Evolutionary conservation across 2,113 vertebrate genomes (phyloP).

Genomic region (Tenebrosternarchus preto): DNA sequence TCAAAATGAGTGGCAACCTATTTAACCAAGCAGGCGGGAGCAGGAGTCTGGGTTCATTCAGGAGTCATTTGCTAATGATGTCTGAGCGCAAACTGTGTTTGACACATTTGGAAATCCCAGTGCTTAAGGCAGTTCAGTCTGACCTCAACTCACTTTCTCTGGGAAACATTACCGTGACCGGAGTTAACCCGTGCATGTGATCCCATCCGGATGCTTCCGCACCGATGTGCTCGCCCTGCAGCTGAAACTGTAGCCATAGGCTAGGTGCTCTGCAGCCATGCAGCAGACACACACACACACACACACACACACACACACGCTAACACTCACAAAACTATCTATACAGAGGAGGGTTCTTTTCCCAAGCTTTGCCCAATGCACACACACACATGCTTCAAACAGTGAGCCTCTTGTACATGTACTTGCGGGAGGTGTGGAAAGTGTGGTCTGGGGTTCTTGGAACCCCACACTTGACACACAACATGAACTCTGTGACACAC

Average conservation of each 20-base stretch:
- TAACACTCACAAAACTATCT: not conserved
- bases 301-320: not conserved
- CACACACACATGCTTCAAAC: conserved; percentile 29
- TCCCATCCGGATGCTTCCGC: not conserved
- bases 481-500: conserved; percentile 11
- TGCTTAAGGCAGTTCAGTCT: not conserved
- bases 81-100: conserved; percentile 1
- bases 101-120: not conserved
- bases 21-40: no score
- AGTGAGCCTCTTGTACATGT: no score
- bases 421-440: conserved; percentile 39
- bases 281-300: conserved; percentile 12
- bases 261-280: not conserved
- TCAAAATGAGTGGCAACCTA: not conserved
- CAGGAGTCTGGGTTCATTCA: not conserved
- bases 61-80: not conserved
- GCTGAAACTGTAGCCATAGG: not conserved
- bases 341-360: conserved; percentile 30
- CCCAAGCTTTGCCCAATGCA: conserved; percentile 25
- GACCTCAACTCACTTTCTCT: not conserved
- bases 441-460: conserved; percentile 14
- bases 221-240: not conserved
- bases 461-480: conserved; percentile 13
- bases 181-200: not conserved
- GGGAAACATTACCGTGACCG: not conserved